Conservation (phyloP, 2,113 vertebrate species). For the Propithecus coquereli region DNA sequence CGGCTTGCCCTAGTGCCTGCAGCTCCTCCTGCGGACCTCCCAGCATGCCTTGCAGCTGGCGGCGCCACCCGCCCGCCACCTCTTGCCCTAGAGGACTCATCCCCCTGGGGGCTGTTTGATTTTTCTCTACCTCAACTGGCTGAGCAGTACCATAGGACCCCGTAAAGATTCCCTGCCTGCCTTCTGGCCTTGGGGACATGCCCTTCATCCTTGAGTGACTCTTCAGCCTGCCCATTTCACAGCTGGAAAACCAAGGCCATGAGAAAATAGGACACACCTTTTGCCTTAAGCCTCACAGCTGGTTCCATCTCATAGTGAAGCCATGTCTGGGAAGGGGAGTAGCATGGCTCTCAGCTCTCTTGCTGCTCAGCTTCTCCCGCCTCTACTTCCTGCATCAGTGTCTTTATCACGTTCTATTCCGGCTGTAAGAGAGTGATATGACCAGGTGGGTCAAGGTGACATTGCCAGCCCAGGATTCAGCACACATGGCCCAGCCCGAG, state of each 20-base stretch:
- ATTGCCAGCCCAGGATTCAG: not conserved
- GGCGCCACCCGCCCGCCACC: not conserved
- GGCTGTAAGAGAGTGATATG: not conserved
- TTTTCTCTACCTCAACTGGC: not conserved
- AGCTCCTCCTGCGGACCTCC: not conserved
- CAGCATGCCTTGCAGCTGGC: not conserved
- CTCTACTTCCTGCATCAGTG: not conserved
- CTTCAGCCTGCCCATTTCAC: not conserved
- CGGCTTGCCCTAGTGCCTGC: not conserved
- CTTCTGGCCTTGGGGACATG: not conserved
- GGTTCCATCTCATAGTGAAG: fast-evolving
- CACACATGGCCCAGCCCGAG: not conserved
- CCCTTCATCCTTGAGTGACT: not conserved
- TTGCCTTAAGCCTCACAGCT: not conserved
- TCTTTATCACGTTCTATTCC: not conserved
- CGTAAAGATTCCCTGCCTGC: not conserved
- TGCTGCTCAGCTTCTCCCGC: not conserved
- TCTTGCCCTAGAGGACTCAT: not conserved
- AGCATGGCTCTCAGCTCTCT: not conserved
- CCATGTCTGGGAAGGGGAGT: not conserved
- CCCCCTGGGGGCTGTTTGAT: not conserved
- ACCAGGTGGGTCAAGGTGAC: not conserved
- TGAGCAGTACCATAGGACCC: not conserved
- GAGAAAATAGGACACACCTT: not conserved
- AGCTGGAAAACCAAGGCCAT: not conserved